These are phyloP conservation scores for Bovichtus variegatus DNA, from an alignment of 2,797 vertebrate species.

Conservation along the genomic window DNA sequence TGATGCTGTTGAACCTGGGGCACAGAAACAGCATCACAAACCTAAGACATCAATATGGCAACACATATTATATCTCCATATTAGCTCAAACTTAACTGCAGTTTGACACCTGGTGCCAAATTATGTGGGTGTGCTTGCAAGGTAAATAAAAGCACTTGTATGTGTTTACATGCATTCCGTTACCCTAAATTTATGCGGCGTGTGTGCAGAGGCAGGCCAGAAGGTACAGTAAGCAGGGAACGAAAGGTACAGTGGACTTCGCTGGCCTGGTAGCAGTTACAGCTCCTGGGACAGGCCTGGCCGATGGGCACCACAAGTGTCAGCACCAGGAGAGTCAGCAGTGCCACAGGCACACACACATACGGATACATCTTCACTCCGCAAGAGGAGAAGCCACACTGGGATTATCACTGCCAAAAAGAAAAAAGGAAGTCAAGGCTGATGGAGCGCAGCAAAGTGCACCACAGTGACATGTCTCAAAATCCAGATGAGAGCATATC, in stretches of 20 bases:
- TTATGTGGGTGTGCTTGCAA: background rate
- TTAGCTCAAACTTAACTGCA: background rate
- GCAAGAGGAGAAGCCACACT: constrained; percentile 23
- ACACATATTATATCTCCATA: background rate
- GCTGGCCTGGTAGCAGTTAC: constrained; percentile 92
- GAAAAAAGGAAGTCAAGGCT: constrained; percentile 23
- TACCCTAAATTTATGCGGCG: constrained; percentile 95
- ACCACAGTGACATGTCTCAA: constrained; percentile 19
- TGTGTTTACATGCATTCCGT: constrained; percentile 16
- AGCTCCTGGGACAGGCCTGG: constrained; percentile 88
- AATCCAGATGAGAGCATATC: constrained; percentile 27
- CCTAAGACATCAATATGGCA: background rate
- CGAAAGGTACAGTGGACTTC: constrained; percentile 98
- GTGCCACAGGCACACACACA: constrained; percentile 51
- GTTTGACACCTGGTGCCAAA: background rate
- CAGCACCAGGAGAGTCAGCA: constrained; percentile 82
- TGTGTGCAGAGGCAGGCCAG: constrained; percentile 86
- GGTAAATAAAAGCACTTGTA: background rate
- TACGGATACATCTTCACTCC: constrained; percentile 41
- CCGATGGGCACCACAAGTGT: constrained; percentile 44
- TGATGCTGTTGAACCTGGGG: constrained; percentile 94
- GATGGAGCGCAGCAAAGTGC: constrained; percentile 23
- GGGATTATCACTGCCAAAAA: constrained; percentile 52
- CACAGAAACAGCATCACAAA: constrained; percentile 19
- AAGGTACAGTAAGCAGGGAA: constrained; percentile 88